A percentile compares a stretch with the other conserved stretches of the same genome.
Evolutionary conservation across 1,140 invertebrate genomes (phyloP).

Genomic region (Drosophila orosa): DNA sequence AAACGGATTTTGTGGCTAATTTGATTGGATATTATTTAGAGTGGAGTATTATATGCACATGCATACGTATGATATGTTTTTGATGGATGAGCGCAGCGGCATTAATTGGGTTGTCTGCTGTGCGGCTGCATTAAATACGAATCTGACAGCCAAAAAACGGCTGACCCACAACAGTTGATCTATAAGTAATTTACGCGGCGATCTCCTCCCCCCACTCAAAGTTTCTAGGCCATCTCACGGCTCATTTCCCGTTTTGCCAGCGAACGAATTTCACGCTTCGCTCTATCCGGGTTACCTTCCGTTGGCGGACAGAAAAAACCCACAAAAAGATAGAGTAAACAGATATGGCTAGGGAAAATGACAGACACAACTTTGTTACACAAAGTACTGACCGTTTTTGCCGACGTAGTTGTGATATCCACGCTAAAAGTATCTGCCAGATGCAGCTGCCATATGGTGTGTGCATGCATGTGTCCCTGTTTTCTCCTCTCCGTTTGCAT

Average conservation of each 20-base stretch:
- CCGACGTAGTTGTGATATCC: constrained; percentile 58
- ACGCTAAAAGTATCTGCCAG: constrained; percentile 51
- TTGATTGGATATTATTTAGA: constrained; percentile 42
- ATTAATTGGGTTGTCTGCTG: neutral
- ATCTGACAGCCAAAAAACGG: neutral
- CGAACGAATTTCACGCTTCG: constrained; percentile 68
- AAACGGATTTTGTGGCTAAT: constrained; percentile 47
- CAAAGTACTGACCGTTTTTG: constrained; percentile 72
- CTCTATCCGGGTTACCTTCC: constrained; percentile 46
- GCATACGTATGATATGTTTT: neutral
- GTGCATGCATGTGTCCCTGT: constrained; percentile 14
- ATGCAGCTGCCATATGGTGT: constrained; percentile 50
- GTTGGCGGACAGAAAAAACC: constrained; percentile 1
- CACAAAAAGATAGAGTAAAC: neutral
- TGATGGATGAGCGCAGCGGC: neutral
- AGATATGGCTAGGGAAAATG: constrained; percentile 26
- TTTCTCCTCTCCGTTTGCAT: constrained; percentile 24
- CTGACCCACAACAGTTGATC: constrained; percentile 19
- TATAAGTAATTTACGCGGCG: constrained; percentile 21
- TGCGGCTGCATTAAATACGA: constrained; percentile 14
- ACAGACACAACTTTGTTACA: constrained; percentile 67
- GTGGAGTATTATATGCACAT: constrained; percentile 5
- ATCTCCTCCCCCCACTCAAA: neutral
- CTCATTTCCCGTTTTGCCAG: constrained; percentile 65
- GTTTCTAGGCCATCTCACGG: constrained; percentile 41